Base-by-base conservation (phyloP, 1,140 invertebrate species). In the Ceratosolen fusciceps region DNA sequence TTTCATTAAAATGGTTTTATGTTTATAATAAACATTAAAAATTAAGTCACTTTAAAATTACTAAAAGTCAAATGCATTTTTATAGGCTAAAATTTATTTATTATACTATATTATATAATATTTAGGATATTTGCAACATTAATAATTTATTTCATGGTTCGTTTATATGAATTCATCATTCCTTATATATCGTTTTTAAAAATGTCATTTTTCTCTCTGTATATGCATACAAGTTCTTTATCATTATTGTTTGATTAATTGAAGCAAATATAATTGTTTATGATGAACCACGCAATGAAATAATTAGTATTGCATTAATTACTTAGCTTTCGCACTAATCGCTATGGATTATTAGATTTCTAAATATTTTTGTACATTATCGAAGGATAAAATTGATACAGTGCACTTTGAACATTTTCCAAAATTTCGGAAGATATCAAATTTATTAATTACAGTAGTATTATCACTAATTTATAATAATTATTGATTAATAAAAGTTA, bases 41-140 rank as follows among this genome's bases (percentile, higher is more conserved):
- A 74, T 12, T 31, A 47, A 21, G 47, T 65, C 34, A 65, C 29
- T 21, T 67, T 62, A 65, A n/a, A n/a, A n/a, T n/a, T n/a, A n/a
- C n/a, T 34, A 12, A 7, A 75, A 26, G 47, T 62, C 19, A 34
- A 49, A 47, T 34, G n/a, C 47, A n/a, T 58, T 14, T 37, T 75
- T n/a, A 74, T 75, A 52, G 47, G 5, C 26, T n/a, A 75, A 52
- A 39, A 75, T 10, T 65, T 14, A 52, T 34, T 67, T 67, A n/a
- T 60, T 34, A 12, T 43, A n/a, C 39, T 65, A 10, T 34, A 65
- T 65, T 43, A 29, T 74, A 26, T 26, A 14, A 74, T 24, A 21
- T 67, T 75, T 65, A 65, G 43, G 56, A 75, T 75, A 75, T 75
- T 75, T 75, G 67, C 43, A 74, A 60, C 0, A 60, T 47, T 12